A percentile compares a stretch with the other conserved stretches of the same genome.
Evolutionary conservation across 2,888 invertebrate genomes (phyloP).

Genomic region (Hydrotaea diabolus): DNA sequence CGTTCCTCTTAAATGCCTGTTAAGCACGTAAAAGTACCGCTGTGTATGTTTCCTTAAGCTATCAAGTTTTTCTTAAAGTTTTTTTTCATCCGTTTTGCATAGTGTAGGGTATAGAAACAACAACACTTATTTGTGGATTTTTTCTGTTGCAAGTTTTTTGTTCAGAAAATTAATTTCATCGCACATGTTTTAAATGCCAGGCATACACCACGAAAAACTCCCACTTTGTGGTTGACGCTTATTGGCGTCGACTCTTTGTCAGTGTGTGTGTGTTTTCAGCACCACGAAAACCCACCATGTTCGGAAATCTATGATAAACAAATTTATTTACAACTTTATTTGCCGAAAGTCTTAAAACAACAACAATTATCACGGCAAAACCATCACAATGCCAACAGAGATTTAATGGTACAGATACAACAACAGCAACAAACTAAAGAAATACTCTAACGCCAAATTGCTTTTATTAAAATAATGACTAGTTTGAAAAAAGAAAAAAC

Average conservation of each 20-base stretch:
- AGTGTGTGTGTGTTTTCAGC: not conserved
- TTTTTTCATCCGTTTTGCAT: no score
- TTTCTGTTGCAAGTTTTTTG: not conserved
- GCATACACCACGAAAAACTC: slow-evolving; percentile 56
- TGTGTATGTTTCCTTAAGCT: no score
- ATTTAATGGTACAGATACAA: slow-evolving; percentile 59
- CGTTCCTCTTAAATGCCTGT: no score
- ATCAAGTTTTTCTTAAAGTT: no score
- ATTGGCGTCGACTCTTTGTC: no score
- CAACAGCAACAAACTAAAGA: not conserved
- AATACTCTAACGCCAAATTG: slow-evolving; percentile 21
- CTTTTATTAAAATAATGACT: slow-evolving; percentile 57
- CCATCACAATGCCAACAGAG: slow-evolving; percentile 60
- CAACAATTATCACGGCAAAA: slow-evolving; percentile 52
- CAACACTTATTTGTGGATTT: slow-evolving; percentile 4
- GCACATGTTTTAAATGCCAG: slow-evolving; percentile 62
- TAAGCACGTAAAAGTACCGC: no score
- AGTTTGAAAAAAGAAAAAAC: slow-evolving; percentile 30
- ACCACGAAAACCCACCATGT: not conserved
- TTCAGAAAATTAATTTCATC: slow-evolving; percentile 58
- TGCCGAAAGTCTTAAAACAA: slow-evolving; percentile 42
- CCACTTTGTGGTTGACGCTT: slow-evolving; percentile 51
- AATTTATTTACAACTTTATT: slow-evolving; percentile 64
- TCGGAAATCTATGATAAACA: slow-evolving; percentile 54
- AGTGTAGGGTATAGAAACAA: not conserved